phyloP scores from a whole-genome alignment of 2,888 invertebrate genomes.

The Drosophila paramelanica region DNA sequence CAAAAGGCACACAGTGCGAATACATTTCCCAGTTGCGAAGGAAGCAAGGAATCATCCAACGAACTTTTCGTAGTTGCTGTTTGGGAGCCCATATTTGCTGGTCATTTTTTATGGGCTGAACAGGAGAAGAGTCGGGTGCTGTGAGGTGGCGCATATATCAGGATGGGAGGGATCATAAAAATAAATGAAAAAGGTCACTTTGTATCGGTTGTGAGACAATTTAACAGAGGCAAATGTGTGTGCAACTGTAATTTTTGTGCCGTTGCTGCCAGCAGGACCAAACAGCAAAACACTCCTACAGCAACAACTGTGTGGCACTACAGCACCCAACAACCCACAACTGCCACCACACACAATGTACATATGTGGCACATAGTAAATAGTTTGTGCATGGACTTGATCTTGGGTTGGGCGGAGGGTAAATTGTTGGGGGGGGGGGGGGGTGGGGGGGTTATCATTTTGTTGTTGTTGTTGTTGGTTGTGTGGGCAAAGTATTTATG shows the following conservation, averaged over 20 bases:
- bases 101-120: slow-evolving; percentile 54
- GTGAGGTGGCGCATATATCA: slow-evolving; percentile 21
- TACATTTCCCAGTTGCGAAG: slow-evolving; percentile 19
- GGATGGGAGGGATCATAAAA: slow-evolving; percentile 65
- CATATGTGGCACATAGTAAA: slow-evolving; percentile 67
- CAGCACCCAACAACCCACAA: slow-evolving; percentile 15
- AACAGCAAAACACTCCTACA: slow-evolving; percentile 15
- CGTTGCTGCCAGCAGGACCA: slow-evolving; percentile 46
- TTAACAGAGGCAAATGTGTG: slow-evolving; percentile 78
- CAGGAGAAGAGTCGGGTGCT: slow-evolving; percentile 6
- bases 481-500: slow-evolving; percentile 62
- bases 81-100: slow-evolving; percentile 49
- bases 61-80: slow-evolving; percentile 34
- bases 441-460: slow-evolving; percentile 30
- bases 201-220: slow-evolving; percentile 80
- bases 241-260: slow-evolving; percentile 78
- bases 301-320: slow-evolving; percentile 52
- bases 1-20: slow-evolving; percentile 26
- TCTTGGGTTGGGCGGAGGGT: slow-evolving; percentile 38
- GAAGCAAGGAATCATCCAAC: slow-evolving; percentile 25
- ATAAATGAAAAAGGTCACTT: slow-evolving; percentile 80
- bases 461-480: slow-evolving; percentile 9
- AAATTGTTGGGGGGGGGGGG: slow-evolving; percentile 44
- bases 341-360: slow-evolving; percentile 35
- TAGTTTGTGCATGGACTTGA: slow-evolving; percentile 55